Conservation (phyloP, 2,113 vertebrate genomes). For the Eulemur macaco region DNA sequence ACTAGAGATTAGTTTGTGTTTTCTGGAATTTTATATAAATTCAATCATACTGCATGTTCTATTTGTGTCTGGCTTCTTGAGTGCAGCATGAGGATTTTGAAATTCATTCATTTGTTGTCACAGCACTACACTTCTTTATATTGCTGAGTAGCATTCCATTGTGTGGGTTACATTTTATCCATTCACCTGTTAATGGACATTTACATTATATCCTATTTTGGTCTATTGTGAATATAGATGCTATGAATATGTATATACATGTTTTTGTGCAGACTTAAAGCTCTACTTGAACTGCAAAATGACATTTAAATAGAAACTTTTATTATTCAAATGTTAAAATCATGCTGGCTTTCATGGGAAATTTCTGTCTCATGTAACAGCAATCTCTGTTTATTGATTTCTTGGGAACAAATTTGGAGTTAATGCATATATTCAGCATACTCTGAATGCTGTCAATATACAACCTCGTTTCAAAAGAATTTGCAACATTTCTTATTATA, state of each 20-base stretch:
- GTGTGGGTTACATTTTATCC: neutral
- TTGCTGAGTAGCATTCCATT: neutral
- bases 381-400: slow-evolving; percentile 8
- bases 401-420: neutral
- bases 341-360: neutral
- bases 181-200: neutral
- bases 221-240: neutral
- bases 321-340: slow-evolving; percentile 26
- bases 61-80: neutral
- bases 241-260: neutral
- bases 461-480: neutral
- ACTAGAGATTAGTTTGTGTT: neutral
- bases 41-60: neutral
- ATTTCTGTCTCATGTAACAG: neutral
- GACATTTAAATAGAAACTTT: slow-evolving; percentile 9
- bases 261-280: neutral
- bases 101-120: neutral
- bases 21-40: slow-evolving; percentile 18
- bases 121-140: neutral
- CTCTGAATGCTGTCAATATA: neutral
- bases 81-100: neutral
- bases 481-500: neutral
- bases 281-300: slow-evolving; percentile 31
- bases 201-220: neutral
- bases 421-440: neutral